Evolutionary conservation across 2,888 invertebrate species (phyloP), one percentile per base, ranked within the genome.

Genomic region (Argyra leucocephala): DNA sequence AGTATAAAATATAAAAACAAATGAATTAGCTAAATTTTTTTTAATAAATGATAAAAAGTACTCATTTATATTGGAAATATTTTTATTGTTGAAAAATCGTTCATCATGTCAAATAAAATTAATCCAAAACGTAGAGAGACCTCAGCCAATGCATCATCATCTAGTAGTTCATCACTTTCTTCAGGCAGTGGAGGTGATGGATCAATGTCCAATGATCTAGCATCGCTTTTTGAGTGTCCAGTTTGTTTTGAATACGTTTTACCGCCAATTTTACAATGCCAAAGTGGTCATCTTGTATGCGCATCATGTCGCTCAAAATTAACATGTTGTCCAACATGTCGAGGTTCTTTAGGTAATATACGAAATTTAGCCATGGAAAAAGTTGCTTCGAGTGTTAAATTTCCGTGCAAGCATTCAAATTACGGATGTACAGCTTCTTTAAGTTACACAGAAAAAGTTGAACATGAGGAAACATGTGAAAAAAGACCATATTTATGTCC

Each of bases 201-300:
- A 69, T 78, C 78, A 75, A 86, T 90, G 81, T 89, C 91, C 64
- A 89, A 92, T 74, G 94, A 95, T 80, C 82, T 95, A 75, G 93
- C 94, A 69, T 92, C 93, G 69, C 83, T 95, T 64, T 95, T 95
- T 78, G 95, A 95, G 80, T 95, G 95, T 80, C 95, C 95, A 57
- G 99, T 99, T 70, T 99, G 99, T 82, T 97, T 99, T 81, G 99
- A 99, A 82, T 98, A 97, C 84, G 98, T 98, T 70, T 83, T 99
- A 76, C 99, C 99, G 70, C 99, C 99, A 57, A 99, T 99, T 74
- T 85, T 97, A 79, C 98, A 98, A 81, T 99, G 99, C 80, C 96
- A 96, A 80, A 96, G 95, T 80, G 99, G 99, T 68, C 99, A 99
- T 82, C 86, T 99, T 75, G 96, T 99, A 67, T 99, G 99, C 83